Evolutionary conservation across 2,797 vertebrate species (phyloP).

Genomic region (Ispidina lecontei): DNA sequence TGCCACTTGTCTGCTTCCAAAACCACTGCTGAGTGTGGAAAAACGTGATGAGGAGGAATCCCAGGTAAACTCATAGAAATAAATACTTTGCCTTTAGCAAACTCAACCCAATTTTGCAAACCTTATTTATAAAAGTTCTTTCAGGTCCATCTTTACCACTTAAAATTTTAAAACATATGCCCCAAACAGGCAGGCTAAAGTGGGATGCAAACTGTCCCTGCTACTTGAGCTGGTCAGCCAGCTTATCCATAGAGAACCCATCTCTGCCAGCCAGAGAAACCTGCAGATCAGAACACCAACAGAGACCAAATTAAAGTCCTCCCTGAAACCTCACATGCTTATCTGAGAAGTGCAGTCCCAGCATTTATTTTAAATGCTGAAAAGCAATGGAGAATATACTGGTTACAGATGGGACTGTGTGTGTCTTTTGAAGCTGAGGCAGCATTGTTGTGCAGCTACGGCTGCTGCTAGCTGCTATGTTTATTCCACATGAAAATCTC

Average conservation of each 20-base stretch:
- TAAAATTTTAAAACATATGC: not conserved
- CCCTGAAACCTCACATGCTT: not conserved
- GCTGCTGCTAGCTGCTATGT: conserved; percentile 26
- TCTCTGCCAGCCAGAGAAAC: not conserved
- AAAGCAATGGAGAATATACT: not conserved
- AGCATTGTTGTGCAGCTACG: conserved; percentile 22
- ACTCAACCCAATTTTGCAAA: not conserved
- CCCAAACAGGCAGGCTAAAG: not conserved
- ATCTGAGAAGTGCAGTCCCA: not conserved
- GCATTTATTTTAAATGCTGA: not conserved
- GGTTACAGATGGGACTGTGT: not conserved
- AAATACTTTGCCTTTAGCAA: not conserved
- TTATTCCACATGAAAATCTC: conserved; percentile 61
- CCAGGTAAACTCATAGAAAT: not conserved
- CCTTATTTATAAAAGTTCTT: not conserved
- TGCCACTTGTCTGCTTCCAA: not conserved
- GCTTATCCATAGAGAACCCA: not conserved
- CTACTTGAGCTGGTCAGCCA: not conserved
- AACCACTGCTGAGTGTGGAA: not conserved
- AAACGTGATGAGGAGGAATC: not conserved
- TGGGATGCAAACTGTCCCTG: not conserved
- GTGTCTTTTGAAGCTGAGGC: conserved; percentile 36
- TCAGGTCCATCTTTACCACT: not conserved
- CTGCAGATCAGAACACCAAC: not conserved
- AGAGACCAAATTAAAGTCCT: not conserved